Conservation (phyloP, 2,888 invertebrate genomes). For the Meandrusa payeni region DNA sequence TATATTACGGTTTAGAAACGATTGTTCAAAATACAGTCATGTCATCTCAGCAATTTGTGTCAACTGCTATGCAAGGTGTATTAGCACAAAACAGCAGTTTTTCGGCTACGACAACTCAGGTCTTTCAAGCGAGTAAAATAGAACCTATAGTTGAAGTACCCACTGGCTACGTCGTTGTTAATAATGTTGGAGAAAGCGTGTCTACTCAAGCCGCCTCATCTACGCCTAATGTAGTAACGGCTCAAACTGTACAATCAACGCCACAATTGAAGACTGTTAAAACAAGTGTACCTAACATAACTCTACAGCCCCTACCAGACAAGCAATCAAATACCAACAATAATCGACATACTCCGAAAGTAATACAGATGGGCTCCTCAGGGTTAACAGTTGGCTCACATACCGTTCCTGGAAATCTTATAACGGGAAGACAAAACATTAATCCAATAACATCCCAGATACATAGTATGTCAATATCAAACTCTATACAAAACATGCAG, state of each 20-base stretch:
- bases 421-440: conserved; percentile 62
- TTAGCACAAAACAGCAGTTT: conserved; percentile 91
- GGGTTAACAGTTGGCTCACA: conserved; percentile 56
- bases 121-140: conserved; percentile 92
- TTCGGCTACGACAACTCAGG: conserved; percentile 91
- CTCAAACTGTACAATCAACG: conserved; percentile 65
- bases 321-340: conserved; percentile 50
- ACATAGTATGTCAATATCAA: conserved; percentile 66
- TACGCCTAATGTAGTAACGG: conserved; percentile 64
- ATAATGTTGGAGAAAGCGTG: conserved; percentile 80
- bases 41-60: conserved; percentile 93
- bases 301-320: conserved; percentile 71
- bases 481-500: conserved; percentile 57
- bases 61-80: conserved; percentile 90
- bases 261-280: conserved; percentile 67
- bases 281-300: conserved; percentile 66
- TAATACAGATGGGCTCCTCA: conserved; percentile 66
- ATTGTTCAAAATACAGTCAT: conserved; percentile 94
- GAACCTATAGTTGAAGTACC: conserved; percentile 90
- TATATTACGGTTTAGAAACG: conserved; percentile 91
- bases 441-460: conserved; percentile 76
- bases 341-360: conserved; percentile 69
- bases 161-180: conserved; percentile 85
- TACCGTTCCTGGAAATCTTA: conserved; percentile 48
- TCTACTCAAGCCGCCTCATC: conserved; percentile 54